A percentile compares a stretch with the other conserved stretches of the same genome.
These are phyloP conservation scores for Sinocyclocheilus anophthalmus DNA, from an alignment of 2,113 vertebrate genomes.

Conservation along the genomic window DNA sequence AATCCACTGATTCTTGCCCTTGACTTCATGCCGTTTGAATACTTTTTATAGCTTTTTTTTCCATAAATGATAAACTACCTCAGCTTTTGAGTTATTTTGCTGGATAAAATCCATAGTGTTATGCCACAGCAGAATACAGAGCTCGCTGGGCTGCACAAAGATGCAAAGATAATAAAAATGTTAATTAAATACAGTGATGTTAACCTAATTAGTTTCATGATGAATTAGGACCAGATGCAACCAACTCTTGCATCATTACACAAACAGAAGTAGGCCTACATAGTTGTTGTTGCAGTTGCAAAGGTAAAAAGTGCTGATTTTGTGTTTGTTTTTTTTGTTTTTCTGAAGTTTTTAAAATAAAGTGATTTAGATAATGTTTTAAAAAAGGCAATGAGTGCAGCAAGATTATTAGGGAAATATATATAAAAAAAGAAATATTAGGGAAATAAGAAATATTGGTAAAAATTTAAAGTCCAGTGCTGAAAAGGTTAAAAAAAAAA, in stretches of 20 bases:
- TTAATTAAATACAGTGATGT: conserved; percentile 45
- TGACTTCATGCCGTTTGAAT: background rate
- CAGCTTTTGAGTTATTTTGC: conserved; percentile 15
- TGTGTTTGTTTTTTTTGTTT: background rate
- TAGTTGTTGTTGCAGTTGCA: background rate
- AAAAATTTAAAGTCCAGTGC: too few relatives aligned
- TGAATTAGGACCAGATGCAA: conserved; percentile 20
- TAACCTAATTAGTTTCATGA: conserved; percentile 42
- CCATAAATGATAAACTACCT: background rate
- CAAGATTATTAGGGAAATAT: too few relatives aligned
- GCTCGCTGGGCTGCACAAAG: background rate
- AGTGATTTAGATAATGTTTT: background rate
- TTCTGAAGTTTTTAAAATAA: background rate
- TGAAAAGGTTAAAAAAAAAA: too few relatives aligned
- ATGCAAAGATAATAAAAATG: conserved; percentile 16
- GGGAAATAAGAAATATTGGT: too few relatives aligned
- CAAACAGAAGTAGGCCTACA: conserved; percentile 18
- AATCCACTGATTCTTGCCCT: conserved; percentile 2
- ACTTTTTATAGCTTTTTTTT: background rate
- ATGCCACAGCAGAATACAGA: background rate
- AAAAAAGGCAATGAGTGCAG: background rate
- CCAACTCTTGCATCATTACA: conserved; percentile 34
- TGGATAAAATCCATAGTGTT: conserved; percentile 10
- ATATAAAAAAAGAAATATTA: too few relatives aligned
- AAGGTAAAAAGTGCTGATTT: conserved; percentile 2